Percentiles rank a stretch among this genome's conserved stretches.
These are phyloP conservation scores for Muraenolepis orangiensis DNA, from an alignment of 2,797 vertebrate species.

Conservation along the genomic window DNA sequence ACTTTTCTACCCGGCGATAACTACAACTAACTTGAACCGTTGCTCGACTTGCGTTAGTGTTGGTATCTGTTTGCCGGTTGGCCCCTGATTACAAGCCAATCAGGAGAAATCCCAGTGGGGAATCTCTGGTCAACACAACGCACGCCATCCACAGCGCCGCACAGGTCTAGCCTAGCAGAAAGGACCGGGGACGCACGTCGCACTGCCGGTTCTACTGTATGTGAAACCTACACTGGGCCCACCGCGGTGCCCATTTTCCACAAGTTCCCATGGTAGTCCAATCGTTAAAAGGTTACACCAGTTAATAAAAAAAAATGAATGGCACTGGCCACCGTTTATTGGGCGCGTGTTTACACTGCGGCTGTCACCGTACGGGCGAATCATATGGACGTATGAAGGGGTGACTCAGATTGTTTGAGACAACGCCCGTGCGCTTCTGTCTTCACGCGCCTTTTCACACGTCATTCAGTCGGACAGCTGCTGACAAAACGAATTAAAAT, in stretches of 20 bases:
- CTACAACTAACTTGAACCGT: constrained; percentile 26
- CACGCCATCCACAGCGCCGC: constrained; percentile 5
- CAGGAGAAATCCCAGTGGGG: constrained; percentile 65
- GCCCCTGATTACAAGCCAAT: constrained; percentile 42
- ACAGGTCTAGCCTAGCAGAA: constrained; percentile 16
- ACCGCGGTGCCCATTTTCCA: constrained; percentile 32
- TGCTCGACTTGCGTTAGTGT: constrained; percentile 25
- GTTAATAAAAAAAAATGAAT: not conserved
- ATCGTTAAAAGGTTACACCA: not conserved
- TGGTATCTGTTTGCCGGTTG: constrained; percentile 21
- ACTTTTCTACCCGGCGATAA: constrained; percentile 36
- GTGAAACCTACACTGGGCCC: not conserved
- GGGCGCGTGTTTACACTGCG: not conserved
- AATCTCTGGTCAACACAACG: constrained; percentile 55
- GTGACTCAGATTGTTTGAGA: not conserved
- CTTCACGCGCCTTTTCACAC: not conserved
- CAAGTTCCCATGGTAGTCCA: not conserved
- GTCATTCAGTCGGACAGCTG: not conserved
- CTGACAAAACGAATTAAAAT: not conserved
- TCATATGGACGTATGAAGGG: not conserved
- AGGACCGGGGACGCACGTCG: constrained; percentile 15
- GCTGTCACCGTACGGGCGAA: not conserved
- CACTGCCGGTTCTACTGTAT: not conserved
- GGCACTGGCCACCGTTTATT: not conserved
- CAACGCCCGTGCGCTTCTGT: not conserved